Base-by-base conservation (phyloP, 2,797 vertebrate species). In the Iguana delicatissima region DNA sequence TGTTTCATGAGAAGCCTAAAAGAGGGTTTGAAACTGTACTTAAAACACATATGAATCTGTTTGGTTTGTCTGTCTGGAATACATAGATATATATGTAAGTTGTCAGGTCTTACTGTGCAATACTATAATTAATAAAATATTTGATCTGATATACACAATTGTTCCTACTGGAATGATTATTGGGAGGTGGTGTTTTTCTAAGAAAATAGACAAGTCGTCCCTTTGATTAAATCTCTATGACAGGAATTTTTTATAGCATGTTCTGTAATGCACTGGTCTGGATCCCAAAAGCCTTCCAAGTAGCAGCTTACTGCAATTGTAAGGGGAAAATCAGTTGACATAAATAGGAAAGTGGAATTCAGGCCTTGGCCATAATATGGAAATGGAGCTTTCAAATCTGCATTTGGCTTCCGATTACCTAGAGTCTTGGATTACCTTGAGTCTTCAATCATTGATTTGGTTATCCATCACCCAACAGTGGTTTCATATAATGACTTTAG, bases 131-230 rank as follows among this genome's bases (percentile, higher is more conserved):
- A 69, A 42, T 46, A 26, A 73, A 59, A 46, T 89, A 64, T 35
- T 87, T 81, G 86, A 86, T 76, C 79, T 85, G n/a, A 5, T 59
- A 90, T 92, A 91, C 67, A 94, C 90, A 93, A 62, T 22, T 76
- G 69, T 26, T 59, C 72, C 52, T 32, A 26, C 13, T 24, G 35
- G 50, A 72, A 69, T 74, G 52, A 82, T 74, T 7, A 62, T 62
- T 46, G 20, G 42, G 76, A 46, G 46, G 38, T 42, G 3, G 76
- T 9, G 20, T 13, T 79, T 26, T 50, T 29, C 4, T 26, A 24
- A 64, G 22, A 67, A 69, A 69, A 69, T 69, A 26, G 29, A 26
- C 32, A 57, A 84, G 55, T 42, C 55, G 26, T 42, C 35, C 52
- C 16, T 52, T 42, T 24, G 18, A 26, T 69, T 35, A 80, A 80